A percentile compares a stretch with the other conserved stretches of the same genome.
phyloP scores from a whole-genome alignment of 2,888 invertebrate genomes.

The Lasioglossum pauxillum region DNA sequence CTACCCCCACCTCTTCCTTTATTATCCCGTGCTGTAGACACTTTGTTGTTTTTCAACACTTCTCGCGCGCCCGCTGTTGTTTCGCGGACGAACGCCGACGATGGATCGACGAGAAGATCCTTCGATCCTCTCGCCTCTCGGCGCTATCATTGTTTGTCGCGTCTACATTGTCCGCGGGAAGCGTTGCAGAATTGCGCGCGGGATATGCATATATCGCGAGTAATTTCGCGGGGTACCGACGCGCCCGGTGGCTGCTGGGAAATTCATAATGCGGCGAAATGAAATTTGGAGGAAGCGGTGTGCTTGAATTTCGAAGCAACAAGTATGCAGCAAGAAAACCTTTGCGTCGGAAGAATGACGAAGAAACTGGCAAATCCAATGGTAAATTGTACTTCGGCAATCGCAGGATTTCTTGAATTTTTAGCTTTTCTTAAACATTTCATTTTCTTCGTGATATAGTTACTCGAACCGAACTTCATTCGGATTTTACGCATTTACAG shows the following conservation, averaged over 20 bases:
- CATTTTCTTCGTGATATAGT: not conserved
- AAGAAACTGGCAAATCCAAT: not conserved
- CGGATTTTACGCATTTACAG: not conserved
- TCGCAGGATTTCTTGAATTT: no score
- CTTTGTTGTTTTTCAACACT: conserved; percentile 54
- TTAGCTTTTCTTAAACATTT: no score
- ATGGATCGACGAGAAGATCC: not conserved
- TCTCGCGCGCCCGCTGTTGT: conserved; percentile 23
- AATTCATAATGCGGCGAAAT: not conserved
- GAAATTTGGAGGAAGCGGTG: not conserved
- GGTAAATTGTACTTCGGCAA: not conserved
- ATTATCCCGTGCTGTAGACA: conserved; percentile 44
- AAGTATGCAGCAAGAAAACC: not conserved
- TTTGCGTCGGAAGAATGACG: not conserved
- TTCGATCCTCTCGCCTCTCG: not conserved
- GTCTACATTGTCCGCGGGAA: not conserved
- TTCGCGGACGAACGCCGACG: conserved; percentile 1
- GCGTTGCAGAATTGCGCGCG: not conserved
- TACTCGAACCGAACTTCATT: no score
- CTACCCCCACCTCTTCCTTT: conserved; percentile 26
- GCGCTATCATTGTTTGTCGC: not conserved
- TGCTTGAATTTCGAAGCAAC: not conserved
- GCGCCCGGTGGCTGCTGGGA: not conserved
- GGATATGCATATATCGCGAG: not conserved
- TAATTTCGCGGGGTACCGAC: not conserved